Evolutionary conservation across 2,888 invertebrate species (phyloP), one percentile per base, ranked within the genome.

Genomic region (Cenopis cana): DNA sequence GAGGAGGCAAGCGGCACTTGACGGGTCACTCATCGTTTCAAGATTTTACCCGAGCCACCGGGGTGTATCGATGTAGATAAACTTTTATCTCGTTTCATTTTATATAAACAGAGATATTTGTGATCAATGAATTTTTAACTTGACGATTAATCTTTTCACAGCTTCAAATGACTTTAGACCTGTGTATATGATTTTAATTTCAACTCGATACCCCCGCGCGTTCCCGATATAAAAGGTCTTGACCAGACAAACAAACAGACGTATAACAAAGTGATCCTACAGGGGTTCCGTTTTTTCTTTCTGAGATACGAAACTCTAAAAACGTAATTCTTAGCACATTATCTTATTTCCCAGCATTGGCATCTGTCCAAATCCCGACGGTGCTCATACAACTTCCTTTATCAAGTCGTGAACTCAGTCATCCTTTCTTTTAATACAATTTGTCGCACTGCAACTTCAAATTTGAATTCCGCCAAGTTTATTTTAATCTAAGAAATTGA

Each of bases 1-100:
- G 89, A 78, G 77, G 86, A 86, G 87, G 89, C 90, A 89, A 91
- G 91, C 77, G 76, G 74, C 81, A 77, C 90, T 91, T 82, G 80
- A 85, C 84, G 75, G 87, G 88, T 90, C 89, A 86, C 86, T 86
- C 81, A 81, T 85, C 84, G 81, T 77, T 54, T 78, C 84, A 85
- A 87, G 84, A 88, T 85, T 85, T 49, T 46, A 46, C 55, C 55
- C 29, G 18, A 52, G 61, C 56, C 67, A 67, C 71, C 61, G 11
- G 18, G 55, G 67, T 24, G 54, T 54, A 71, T 71, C 33, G 33
- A 49, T 62, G 46, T 68, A 52, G 33, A 17, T 38, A 46, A 14
- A 59, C 38, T 18, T 59, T 36, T 18, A 52, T 29, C 59, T 10
- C 20, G 41, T 14, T 46, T 20, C 20, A 59, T 59, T 20, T 24